Base-by-base conservation (phyloP, 2,888 invertebrate genomes). In the Pristionchus mayeri region DNA sequence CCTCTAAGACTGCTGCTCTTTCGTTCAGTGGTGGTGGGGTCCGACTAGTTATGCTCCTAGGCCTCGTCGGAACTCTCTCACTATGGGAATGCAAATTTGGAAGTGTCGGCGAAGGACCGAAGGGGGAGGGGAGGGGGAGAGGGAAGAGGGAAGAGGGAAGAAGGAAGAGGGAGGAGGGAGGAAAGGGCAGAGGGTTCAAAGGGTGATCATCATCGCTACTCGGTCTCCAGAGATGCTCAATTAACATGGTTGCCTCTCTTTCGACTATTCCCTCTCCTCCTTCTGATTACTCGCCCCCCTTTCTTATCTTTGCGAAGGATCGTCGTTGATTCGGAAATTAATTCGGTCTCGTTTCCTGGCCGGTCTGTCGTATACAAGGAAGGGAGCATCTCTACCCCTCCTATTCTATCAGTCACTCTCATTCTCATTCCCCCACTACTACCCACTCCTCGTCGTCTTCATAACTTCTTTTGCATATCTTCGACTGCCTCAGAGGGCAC, bases 321-420 rank as follows among this genome's bases (percentile, higher is more conserved):
- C 80, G 57, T 57, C 27, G 80, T 27, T 80, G 80, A 80, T 80
- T 80, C 80, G 80, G 80, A 80, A 80, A 80, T 80, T 80, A 80
- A 80, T 80, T 80, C 76, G 75, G 24, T 27, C 13, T 18, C 75
- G 48, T 75, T 75, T 50, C 76, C 27, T 16, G 21, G n/a, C 50
- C 50, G 50, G 50, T 48, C 50, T 18, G 75, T 78, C 50, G 21
- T 78, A 48, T 13, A 37, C 37, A 37, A 44, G 40, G 30, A 11
- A 18, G 16, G 27, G 6, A 57, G 57, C 57, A 60, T 60, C 57
- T 60, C 57, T 57, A 24, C 18, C 67, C n/a, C 40, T 71, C 24
- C 40, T 44, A 71, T 71, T 71, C 71, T 40, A 71, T 71, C 71
- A 71, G 71, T 71, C 63, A 27, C 16, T 24, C 71, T 71, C 67